Base-by-base conservation (phyloP, 2,113 vertebrate species). In the Pseudopipra pipra region DNA sequence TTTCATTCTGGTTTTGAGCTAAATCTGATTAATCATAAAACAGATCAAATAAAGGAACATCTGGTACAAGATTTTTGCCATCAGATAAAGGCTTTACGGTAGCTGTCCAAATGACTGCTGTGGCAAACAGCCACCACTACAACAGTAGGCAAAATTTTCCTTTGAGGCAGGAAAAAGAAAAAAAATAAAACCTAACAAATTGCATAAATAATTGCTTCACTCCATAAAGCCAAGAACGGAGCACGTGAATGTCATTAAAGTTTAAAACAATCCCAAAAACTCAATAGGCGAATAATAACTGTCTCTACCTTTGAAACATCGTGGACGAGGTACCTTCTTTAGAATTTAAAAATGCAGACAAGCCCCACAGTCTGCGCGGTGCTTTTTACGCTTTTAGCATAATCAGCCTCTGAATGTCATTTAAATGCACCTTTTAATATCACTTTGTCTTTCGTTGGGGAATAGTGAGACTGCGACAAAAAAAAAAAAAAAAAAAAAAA, bases 361-460 rank as follows among this genome's bases (percentile, higher is more conserved):
- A 91, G 85, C 89, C 97, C 67, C 67, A 54, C 62, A 68, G 27
- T 88, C 84, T 94, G 39, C 2, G 44, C 17, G 3, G 66, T 61
- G 81, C 52, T 85, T 95, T 95, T 92, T 89, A 90, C 9, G 11
- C 80, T 96, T 97, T 97, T 81, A 95, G 85, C 94, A 96, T 95
- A 97, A 95, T 96, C 91, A 95, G 73, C 22, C 56, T 95, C 83
- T 91, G 89, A 96, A 93, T 86, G 89, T 82, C 92, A 85, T 94
- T 98, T 97, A 97, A 97, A 95, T 76, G 68, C 61, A 91, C 19
- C 65, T 96, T 97, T 97, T 97, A 98, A 96, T 97, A 97, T 89
- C 19, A 54, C 65, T 95, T 97, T 96, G 83, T 93, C 92, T 96
- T 96, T 95, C 91, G 58, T 35, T 14, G 51, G 80, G 82, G 84